Evolutionary conservation across 92 coral and sea anemone species (phyloP).

Genomic region (Siderastrea siderea): DNA sequence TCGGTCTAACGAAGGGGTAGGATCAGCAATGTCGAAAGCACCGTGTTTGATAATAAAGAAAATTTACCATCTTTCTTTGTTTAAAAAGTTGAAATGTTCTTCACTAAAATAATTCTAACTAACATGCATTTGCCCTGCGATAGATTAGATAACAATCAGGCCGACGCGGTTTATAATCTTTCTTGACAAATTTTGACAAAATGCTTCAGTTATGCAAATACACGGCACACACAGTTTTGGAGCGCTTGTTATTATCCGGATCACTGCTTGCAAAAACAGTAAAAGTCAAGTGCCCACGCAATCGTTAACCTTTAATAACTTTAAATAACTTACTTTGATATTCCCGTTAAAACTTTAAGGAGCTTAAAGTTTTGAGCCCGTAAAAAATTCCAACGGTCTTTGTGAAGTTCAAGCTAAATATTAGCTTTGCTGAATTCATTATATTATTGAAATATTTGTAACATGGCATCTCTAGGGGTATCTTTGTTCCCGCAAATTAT

Average conservation of each 20-base stretch:
- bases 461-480: neutral
- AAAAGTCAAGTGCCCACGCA: slow-evolving; percentile 2
- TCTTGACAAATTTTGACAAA: neutral
- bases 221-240: neutral
- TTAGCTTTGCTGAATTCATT: neutral
- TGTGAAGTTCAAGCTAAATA: neutral
- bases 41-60: no score
- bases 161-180: neutral
- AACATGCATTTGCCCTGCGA: neutral
- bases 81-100: no score
- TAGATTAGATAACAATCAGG: neutral
- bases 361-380: neutral
- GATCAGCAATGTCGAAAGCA: no score
- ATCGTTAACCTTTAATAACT: neutral
- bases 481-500: neutral
- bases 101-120: no score
- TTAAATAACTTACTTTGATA: neutral
- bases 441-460: neutral
- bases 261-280: neutral
- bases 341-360: neutral
- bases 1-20: no score
- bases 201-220: slow-evolving; percentile 1
- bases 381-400: neutral
- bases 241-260: neutral
- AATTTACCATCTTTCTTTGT: no score